Conservation (phyloP, 2,888 invertebrate genomes). For the Heliconius cydno region DNA sequence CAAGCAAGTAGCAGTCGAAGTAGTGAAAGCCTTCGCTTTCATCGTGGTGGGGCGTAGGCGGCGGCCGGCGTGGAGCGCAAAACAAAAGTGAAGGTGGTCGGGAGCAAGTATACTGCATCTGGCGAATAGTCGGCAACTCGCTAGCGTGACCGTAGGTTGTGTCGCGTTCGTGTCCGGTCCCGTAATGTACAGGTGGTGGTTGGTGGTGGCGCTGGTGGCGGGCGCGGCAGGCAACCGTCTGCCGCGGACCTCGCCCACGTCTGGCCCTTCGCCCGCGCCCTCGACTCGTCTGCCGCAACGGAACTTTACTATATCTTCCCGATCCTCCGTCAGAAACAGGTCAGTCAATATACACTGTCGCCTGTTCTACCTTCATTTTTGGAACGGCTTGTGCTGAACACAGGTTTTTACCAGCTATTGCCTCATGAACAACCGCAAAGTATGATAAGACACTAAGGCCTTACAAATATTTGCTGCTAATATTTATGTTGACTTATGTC, state of each 20-base stretch:
- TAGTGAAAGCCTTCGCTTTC: slow-evolving; percentile 81
- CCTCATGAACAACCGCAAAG: slow-evolving; percentile 31
- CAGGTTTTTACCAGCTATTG: background rate
- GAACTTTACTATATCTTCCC: slow-evolving; percentile 76
- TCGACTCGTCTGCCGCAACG: slow-evolving; percentile 78
- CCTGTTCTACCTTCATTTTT: slow-evolving; percentile 7
- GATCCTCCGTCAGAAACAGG: slow-evolving; percentile 78
- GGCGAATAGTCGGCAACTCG: slow-evolving; percentile 62
- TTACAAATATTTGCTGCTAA: slow-evolving; percentile 37
- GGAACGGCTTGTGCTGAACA: background rate
- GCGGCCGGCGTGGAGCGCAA: slow-evolving; percentile 52
- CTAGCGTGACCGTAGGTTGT: slow-evolving; percentile 67
- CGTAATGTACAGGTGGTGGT: slow-evolving; percentile 72
- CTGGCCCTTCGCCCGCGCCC: slow-evolving; percentile 84
- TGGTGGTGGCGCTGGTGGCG: slow-evolving; percentile 63
- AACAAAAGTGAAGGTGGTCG: slow-evolving; percentile 77
- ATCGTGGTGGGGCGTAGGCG: slow-evolving; percentile 71
- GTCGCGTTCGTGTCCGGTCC: slow-evolving; percentile 66
- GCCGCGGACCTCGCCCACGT: slow-evolving; percentile 77
- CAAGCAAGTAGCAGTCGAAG: slow-evolving; percentile 38
- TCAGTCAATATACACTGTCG: slow-evolving; percentile 56
- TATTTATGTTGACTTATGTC: slow-evolving; percentile 18
- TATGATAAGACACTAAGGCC: slow-evolving; percentile 21
- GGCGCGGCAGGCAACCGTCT: slow-evolving; percentile 69
- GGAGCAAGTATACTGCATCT: slow-evolving; percentile 60